A percentile compares a stretch with the other conserved stretches of the same genome.
Conservation (phyloP, 2,888 invertebrate species). For the Lithophane leautieri region DNA sequence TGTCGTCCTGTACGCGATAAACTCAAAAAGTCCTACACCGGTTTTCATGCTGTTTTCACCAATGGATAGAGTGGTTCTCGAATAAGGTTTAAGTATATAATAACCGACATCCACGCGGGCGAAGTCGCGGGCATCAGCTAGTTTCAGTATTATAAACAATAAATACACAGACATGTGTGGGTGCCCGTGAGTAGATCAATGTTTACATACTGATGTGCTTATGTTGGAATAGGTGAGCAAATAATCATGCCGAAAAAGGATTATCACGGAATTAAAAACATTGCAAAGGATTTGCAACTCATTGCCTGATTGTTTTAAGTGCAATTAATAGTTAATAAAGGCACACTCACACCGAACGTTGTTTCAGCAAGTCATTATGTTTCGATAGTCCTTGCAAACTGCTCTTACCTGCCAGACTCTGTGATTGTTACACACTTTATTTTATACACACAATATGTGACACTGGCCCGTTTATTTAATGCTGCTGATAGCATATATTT, state of each 20-base stretch:
- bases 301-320: background rate
- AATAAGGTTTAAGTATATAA: too few species aligned
- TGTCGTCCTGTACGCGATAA: too few species aligned
- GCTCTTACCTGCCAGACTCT: background rate
- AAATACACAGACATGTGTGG: background rate
- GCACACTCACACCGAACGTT: background rate
- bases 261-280: background rate
- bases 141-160: background rate
- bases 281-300: background rate
- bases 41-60: too few species aligned
- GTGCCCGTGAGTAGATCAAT: background rate
- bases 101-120: too few species aligned
- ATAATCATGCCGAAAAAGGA: background rate
- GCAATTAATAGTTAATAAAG: background rate
- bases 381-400: background rate
- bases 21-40: too few species aligned
- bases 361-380: background rate
- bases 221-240: background rate
- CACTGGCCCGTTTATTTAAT: conserved; percentile 48
- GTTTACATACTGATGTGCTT: too few species aligned
- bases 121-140: too few species aligned
- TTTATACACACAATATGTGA: conserved; percentile 48
- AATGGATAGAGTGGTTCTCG: too few species aligned
- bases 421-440: conserved; percentile 24
- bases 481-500: conserved; percentile 52